Evolutionary conservation across 2,797 vertebrate species (phyloP), one percentile per base, ranked within the genome.

Genomic region (Propithecus perrieri): DNA sequence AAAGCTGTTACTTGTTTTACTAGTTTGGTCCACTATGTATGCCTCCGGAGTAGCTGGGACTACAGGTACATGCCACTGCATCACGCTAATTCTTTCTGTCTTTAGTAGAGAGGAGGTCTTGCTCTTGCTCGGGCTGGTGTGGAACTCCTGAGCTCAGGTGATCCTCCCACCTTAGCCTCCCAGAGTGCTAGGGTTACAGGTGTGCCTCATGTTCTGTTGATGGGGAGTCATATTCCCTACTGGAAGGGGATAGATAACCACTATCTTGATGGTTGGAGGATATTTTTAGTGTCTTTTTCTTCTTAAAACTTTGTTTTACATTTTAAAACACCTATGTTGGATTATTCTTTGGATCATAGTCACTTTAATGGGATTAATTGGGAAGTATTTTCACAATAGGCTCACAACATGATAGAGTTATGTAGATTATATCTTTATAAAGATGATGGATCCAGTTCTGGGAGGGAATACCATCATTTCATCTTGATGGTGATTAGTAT

Each of bases 381-480:
- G n/a, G 50, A 93, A 96, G 15, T 79, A 67, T 43, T 96, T 96
- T 91, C 43, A 24, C 41, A 91, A 76, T 26, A 96, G 35, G 11
- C 7, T 76, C 28, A 85, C 1, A 43, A 20, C 96, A 83, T 91
- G 61, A 57, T 89, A 63, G 9, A 81, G 43, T 81, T 92, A 48
- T 26, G 1, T 84, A 79, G 69, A 61, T 93, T 91, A 85, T 87
- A 75, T 69, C 17, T 93, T 91, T 89, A 46, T 89, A 74, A 85
- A 95, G 28, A n/a, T 91, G 28, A n/a, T 81, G 85, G 59, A 30
- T 81, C 15, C 88, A 26, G 38, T 87, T 84, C 63, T 95, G 30
- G 65, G 43, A 93, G 71, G 10, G 46, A 59, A n/a, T 53, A 75
- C 65, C 57, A 78, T 53, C 7, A 86, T 92, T 95, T 92, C 22